These are phyloP conservation scores for Vultur gryphus DNA, from an alignment of 2,797 vertebrate genomes.

Conservation along the genomic window DNA sequence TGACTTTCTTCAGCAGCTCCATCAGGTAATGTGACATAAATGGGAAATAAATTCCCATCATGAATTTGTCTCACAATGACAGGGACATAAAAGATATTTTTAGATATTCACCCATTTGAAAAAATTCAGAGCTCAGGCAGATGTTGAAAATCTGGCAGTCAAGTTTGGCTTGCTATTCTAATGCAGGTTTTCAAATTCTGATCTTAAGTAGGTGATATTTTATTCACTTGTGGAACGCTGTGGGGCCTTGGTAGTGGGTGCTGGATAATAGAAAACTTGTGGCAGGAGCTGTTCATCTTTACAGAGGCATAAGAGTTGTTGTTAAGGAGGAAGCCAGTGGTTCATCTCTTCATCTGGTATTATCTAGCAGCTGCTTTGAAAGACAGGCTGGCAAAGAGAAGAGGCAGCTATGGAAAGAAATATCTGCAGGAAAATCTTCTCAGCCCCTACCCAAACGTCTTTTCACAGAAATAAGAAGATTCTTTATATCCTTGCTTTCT, in stretches of 20 bases:
- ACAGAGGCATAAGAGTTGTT: not conserved
- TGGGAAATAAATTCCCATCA: constrained; percentile 23
- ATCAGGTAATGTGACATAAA: constrained; percentile 22
- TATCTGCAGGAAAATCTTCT: not conserved
- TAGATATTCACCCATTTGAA: not conserved
- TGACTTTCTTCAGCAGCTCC: constrained; percentile 13
- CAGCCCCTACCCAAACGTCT: not conserved
- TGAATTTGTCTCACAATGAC: not conserved
- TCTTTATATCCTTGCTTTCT: not conserved
- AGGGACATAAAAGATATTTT: not conserved
- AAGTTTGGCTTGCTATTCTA: not conserved
- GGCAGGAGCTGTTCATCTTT: not conserved
- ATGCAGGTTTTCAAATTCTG: not conserved
- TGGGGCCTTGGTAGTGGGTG: not conserved
- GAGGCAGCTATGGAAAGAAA: not conserved
- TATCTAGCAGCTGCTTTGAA: not conserved
- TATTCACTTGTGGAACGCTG: not conserved
- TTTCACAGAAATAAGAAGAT: not conserved
- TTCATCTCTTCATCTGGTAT: not conserved
- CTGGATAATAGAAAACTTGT: not conserved
- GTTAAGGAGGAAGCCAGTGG: not conserved
- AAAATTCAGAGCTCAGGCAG: not conserved
- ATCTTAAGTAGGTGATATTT: not conserved
- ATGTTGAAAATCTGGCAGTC: not conserved
- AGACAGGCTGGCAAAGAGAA: not conserved